Percentiles rank a stretch among this genome's conserved stretches.
These are phyloP conservation scores for Syndactyla subalaris DNA, from an alignment of 2,797 vertebrate genomes.

Conservation along the genomic window DNA sequence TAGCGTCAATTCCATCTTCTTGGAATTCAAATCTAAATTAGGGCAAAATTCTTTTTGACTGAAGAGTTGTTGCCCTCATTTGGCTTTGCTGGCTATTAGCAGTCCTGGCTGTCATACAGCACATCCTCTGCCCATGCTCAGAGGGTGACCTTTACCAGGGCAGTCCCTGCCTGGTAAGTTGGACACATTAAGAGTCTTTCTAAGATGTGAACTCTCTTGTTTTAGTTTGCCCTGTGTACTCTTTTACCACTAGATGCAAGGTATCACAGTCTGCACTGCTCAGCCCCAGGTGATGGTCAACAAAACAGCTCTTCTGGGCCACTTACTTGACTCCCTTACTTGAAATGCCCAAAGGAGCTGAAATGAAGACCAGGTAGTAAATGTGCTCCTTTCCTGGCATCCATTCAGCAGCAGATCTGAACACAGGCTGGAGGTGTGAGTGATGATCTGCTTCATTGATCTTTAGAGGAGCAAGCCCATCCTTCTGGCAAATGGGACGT, in stretches of 20 bases:
- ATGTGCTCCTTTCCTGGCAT: not conserved
- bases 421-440: not conserved
- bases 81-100: not conserved
- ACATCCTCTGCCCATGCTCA: not conserved
- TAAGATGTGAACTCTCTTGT: not conserved
- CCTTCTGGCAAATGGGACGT: not conserved
- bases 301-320: not conserved
- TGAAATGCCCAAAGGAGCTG: not conserved
- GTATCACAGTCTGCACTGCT: not conserved
- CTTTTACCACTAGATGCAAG: not conserved
- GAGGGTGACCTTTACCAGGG: not conserved
- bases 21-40: constrained; percentile 60
- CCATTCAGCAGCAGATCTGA: not conserved
- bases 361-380: not conserved
- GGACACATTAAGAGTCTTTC: not conserved
- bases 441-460: not conserved
- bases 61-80: not conserved
- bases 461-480: not conserved
- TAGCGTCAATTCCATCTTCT: not conserved
- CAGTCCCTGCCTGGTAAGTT: not conserved
- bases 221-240: not conserved
- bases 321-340: not conserved
- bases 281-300: not conserved
- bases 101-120: not conserved
- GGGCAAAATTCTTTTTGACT: constrained; percentile 1